Conservation (phyloP, 1,140 invertebrate species). For the Drosophila willistoni region DNA sequence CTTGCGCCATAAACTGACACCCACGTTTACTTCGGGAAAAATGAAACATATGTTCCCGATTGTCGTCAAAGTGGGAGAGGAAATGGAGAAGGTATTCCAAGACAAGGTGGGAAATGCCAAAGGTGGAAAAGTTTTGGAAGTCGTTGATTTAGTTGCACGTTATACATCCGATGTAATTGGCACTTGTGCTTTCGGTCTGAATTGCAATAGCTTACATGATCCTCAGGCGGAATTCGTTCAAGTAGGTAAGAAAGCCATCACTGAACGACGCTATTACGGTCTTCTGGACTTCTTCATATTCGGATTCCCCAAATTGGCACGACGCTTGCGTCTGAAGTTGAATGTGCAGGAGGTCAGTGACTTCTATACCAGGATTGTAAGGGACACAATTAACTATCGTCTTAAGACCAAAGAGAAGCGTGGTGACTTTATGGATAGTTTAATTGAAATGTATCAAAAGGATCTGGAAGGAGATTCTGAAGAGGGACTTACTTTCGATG, state of each 20-base stretch:
- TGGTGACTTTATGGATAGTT: slow-evolving; percentile 85
- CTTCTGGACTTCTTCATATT: slow-evolving; percentile 52
- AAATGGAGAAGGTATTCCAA: slow-evolving; percentile 70
- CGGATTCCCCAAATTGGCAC: slow-evolving; percentile 53
- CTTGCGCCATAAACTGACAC: slow-evolving; percentile 84
- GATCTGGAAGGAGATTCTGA: slow-evolving; percentile 46
- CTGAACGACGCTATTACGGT: slow-evolving; percentile 39
- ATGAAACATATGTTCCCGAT: slow-evolving; percentile 85
- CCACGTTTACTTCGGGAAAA: slow-evolving; percentile 86
- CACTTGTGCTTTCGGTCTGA: slow-evolving; percentile 83
- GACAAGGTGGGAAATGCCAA: slow-evolving; percentile 17
- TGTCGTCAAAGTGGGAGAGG: slow-evolving; percentile 71
- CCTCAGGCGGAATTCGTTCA: slow-evolving; percentile 84
- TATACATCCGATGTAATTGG: slow-evolving; percentile 84
- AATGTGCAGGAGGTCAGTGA: slow-evolving; percentile 70
- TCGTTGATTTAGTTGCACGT: slow-evolving; percentile 81
- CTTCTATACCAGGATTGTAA: slow-evolving; percentile 84
- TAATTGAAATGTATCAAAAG: slow-evolving; percentile 84
- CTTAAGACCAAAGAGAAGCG: slow-evolving; percentile 83
- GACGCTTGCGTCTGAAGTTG: slow-evolving; percentile 50
- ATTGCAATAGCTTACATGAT: slow-evolving; percentile 82
- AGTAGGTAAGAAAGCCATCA: slow-evolving; percentile 71
- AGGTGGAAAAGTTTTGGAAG: slow-evolving; percentile 43
- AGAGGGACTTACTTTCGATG: slow-evolving; percentile 52
- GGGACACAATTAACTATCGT: slow-evolving; percentile 83